Evolutionary conservation across 2,888 invertebrate species (phyloP), one percentile per base, ranked within the genome.

Genomic region (Chrysotoxum bicinctum): DNA sequence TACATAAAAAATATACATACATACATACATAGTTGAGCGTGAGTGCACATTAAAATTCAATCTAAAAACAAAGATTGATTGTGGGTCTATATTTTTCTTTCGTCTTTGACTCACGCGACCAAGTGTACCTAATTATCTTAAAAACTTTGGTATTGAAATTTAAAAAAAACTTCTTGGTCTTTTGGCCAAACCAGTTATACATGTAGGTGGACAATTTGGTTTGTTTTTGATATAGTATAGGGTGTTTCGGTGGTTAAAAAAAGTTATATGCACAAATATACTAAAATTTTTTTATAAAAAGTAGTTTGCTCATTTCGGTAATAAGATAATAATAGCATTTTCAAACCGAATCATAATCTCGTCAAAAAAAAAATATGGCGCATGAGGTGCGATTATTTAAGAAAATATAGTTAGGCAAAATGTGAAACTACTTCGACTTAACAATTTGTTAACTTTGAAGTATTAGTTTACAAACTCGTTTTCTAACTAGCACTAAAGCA

Each of bases 41-140:
- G 64, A 77, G 48, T 45, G 26, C 40, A 62, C 35, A 45, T 45
- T 35, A 54, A 70, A 69, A 66, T 58, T 56, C 58, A 77, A 82
- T 82, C 77, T 48, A 26, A 50, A 50, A 50, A 26, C 30, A 37
- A 62, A 62, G 62, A 62, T 62, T 43, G 26, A 68, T 60, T 62
- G 40, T 12, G 26, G 30, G 45, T 74, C 4, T 50, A 26, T 50
- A 21, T 50, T 21, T 4, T 60, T 66, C 26, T 19, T 43, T 58
- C 32, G 50, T 40, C 35, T 74, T 70, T 52, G 45, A 37, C 37
- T 43, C 62, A 54, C 32, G 30, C 35, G 45, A 52, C 73, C 43
- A 43, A 37, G 35, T 12, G n/a, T n/a, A n/a, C n/a, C n/a, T n/a
- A 60, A 73, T 60, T 68, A 54, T 62, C 68, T 43, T 37, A 30